A percentile compares a stretch with the other conserved stretches of the same genome.
These are phyloP conservation scores for Sorex maritimensis DNA, from an alignment of 2,797 vertebrate genomes.

Conservation along the genomic window DNA sequence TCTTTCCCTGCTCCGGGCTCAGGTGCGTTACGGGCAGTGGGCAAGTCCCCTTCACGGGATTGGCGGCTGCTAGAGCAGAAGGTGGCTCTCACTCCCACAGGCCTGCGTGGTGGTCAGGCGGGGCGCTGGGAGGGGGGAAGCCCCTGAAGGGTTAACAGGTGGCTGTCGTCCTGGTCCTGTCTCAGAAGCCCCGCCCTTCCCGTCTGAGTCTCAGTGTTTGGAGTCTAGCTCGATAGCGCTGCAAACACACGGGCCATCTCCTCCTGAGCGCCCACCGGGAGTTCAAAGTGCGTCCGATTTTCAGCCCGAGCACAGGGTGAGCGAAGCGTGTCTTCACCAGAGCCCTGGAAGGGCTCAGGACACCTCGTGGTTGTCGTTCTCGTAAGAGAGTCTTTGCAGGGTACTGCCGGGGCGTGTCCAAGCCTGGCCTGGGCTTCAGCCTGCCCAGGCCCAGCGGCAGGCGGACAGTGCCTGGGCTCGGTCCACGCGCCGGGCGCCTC, in stretches of 20 bases:
- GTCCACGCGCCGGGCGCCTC: neutral
- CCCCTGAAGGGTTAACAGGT: neutral
- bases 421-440: conserved; percentile 17
- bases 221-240: neutral
- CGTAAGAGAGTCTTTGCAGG: neutral
- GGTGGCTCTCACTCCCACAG: neutral
- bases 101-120: neutral
- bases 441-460: neutral
- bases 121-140: neutral
- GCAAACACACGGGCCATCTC: neutral
- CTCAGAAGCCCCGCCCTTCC: neutral
- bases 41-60: conserved; percentile 26
- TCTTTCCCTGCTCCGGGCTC: neutral
- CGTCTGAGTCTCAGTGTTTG: conserved; percentile 34
- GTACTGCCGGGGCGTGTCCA: neutral
- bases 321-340: neutral
- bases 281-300: conserved; percentile 57
- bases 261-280: neutral
- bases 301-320: neutral
- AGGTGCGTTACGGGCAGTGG: neutral
- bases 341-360: neutral
- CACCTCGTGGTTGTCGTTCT: neutral
- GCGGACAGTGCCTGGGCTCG: neutral
- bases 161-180: neutral
- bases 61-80: neutral